These are phyloP conservation scores for Adela reaumurella DNA, from an alignment of 2,888 invertebrate species.

Conservation along the genomic window DNA sequence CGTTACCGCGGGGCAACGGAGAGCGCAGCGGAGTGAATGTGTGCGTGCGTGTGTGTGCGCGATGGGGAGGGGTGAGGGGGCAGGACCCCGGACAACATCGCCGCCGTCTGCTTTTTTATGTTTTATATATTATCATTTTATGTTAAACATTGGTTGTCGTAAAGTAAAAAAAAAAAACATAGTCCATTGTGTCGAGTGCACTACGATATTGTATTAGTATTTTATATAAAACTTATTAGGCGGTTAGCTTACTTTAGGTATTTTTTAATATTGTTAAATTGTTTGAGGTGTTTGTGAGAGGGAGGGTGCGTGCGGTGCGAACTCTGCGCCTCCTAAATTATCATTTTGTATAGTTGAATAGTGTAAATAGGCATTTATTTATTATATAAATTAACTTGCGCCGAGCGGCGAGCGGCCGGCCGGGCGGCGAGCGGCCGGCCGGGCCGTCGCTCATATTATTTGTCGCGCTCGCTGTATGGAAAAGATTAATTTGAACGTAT, in stretches of 20 bases:
- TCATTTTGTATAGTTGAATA: slow-evolving; percentile 56
- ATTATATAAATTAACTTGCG: slow-evolving; percentile 47
- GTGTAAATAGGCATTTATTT: slow-evolving; percentile 59
- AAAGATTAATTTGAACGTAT: slow-evolving; percentile 43
- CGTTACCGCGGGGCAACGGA: background rate
- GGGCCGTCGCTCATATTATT: background rate
- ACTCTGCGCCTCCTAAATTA: slow-evolving; percentile 38
- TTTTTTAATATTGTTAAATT: slow-evolving; percentile 51
- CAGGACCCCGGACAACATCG: background rate
- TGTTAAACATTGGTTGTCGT: background rate
- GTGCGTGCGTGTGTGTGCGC: too few relatives aligned
- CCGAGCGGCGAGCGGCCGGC: background rate
- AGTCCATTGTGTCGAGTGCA: slow-evolving; percentile 29
- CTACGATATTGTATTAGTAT: slow-evolving; percentile 32
- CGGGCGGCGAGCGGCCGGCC: background rate
- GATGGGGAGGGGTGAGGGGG: background rate
- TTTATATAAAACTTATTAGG: slow-evolving; percentile 41
- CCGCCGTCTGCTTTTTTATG: background rate
- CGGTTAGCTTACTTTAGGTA: slow-evolving; percentile 48
- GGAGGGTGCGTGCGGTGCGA: slow-evolving; percentile 44
- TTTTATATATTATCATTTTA: background rate
- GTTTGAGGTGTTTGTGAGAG: slow-evolving; percentile 51
- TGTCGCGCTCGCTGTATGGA: slow-evolving; percentile 27
- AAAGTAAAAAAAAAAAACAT: background rate
- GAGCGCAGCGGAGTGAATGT: background rate